Evolutionary conservation across 2,797 vertebrate genomes (phyloP).

Genomic region (Jordanella pulchra): DNA sequence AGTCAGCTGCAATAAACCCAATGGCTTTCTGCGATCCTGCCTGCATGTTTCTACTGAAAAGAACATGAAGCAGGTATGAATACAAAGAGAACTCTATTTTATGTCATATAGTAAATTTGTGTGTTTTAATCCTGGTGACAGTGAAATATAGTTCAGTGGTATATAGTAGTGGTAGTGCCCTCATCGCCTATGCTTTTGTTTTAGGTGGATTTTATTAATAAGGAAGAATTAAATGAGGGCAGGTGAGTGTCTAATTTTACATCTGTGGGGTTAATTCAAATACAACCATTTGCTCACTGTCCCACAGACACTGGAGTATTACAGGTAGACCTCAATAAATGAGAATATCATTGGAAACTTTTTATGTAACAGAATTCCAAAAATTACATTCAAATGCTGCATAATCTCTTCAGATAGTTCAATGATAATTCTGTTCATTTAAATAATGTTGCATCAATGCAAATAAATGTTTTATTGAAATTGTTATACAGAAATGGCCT

Average conservation of each 20-base stretch:
- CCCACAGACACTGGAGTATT: slow-evolving; percentile 40
- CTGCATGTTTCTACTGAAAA: slow-evolving; percentile 65
- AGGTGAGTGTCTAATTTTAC: slow-evolving; percentile 77
- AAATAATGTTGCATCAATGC: neutral
- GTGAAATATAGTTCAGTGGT: slow-evolving; percentile 36
- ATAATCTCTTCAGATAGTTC: neutral
- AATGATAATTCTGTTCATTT: neutral
- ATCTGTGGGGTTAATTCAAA: slow-evolving; percentile 47
- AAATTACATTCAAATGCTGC: neutral
- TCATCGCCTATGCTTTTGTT: slow-evolving; percentile 80
- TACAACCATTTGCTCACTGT: slow-evolving; percentile 42
- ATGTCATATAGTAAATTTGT: slow-evolving; percentile 4
- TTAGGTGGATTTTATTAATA: slow-evolving; percentile 85
- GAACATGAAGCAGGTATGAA: slow-evolving; percentile 84
- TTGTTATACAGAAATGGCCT: neutral
- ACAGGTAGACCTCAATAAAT: slow-evolving; percentile 3
- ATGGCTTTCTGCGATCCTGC: slow-evolving; percentile 68
- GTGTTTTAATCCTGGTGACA: slow-evolving; percentile 1
- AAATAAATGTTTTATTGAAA: neutral
- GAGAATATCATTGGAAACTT: neutral
- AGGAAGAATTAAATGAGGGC: slow-evolving; percentile 83
- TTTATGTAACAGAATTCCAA: neutral
- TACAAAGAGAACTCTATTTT: neutral
- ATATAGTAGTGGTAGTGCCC: slow-evolving; percentile 61
- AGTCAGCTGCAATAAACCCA: slow-evolving; percentile 56